Conservation (phyloP, 1,140 invertebrate species). For the Drosophila sulfurigaster region DNA sequence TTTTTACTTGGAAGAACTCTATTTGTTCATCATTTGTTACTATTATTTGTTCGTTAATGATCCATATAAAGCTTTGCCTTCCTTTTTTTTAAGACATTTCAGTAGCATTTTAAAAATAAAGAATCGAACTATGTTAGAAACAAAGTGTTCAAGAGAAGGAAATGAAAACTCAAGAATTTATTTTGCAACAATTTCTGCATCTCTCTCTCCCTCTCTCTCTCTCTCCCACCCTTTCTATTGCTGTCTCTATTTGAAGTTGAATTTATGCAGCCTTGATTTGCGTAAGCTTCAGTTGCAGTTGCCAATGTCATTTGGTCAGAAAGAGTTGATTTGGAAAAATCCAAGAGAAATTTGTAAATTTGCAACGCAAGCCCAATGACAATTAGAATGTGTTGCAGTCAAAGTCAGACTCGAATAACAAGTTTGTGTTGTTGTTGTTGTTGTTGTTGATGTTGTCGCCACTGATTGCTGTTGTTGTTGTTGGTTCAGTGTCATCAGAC, state of each 20-base stretch:
- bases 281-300: background rate
- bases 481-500: slow-evolving; percentile 47
- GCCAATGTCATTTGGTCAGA: background rate
- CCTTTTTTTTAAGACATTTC: no score
- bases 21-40: no score
- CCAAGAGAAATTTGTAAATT: background rate
- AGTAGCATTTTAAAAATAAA: no score
- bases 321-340: background rate
- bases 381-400: background rate
- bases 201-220: background rate
- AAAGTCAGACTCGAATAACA: background rate
- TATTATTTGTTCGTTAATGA: no score
- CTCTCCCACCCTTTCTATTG: background rate
- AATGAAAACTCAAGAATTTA: no score
- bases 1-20: no score
- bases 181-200: no score
- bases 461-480: slow-evolving; percentile 2
- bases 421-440: slow-evolving; percentile 11
- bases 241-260: background rate
- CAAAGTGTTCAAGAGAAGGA: no score
- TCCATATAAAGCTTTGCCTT: no score
- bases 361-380: no score
- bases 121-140: no score
- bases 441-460: background rate
- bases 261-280: background rate